phyloP scores from a whole-genome alignment of 2,888 invertebrate species.

The Tuta absoluta region DNA sequence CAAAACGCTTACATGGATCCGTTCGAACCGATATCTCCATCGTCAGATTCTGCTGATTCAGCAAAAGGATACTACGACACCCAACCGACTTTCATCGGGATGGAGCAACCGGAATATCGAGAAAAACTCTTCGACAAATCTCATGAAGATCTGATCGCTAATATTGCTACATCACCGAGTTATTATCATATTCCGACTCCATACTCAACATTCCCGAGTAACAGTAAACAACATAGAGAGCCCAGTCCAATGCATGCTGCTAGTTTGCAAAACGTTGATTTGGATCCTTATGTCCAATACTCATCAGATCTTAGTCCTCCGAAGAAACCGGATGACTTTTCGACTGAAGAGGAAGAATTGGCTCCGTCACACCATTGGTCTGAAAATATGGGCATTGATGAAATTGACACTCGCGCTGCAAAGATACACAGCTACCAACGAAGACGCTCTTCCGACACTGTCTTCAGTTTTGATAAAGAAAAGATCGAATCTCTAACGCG shows the following conservation, averaged over 20 bases:
- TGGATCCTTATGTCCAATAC: slow-evolving; percentile 81
- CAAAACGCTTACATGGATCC: slow-evolving; percentile 70
- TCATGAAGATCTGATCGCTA: slow-evolving; percentile 82
- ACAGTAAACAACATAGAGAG: slow-evolving; percentile 77
- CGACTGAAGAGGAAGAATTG: slow-evolving; percentile 79
- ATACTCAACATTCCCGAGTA: slow-evolving; percentile 83
- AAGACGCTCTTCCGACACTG: slow-evolving; percentile 86
- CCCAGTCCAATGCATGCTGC: slow-evolving; percentile 84
- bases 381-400: slow-evolving; percentile 75
- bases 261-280: slow-evolving; percentile 86
- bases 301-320: slow-evolving; percentile 59
- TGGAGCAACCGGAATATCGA: slow-evolving; percentile 72
- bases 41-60: slow-evolving; percentile 84
- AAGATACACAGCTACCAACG: slow-evolving; percentile 79
- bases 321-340: slow-evolving; percentile 71
- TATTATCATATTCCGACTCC: slow-evolving; percentile 82
- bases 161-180: slow-evolving; percentile 69
- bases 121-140: slow-evolving; percentile 81
- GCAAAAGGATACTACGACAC: slow-evolving; percentile 83
- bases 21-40: slow-evolving; percentile 78
- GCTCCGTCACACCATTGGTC: slow-evolving; percentile 80
- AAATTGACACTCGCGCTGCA: slow-evolving; percentile 71
- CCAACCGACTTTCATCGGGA: slow-evolving; percentile 67
- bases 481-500: slow-evolving; percentile 87
- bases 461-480: slow-evolving; percentile 89